Evolutionary conservation across 2,888 invertebrate genomes (phyloP), one percentile per base, ranked within the genome.

Genomic region (Tinea semifulvella): DNA sequence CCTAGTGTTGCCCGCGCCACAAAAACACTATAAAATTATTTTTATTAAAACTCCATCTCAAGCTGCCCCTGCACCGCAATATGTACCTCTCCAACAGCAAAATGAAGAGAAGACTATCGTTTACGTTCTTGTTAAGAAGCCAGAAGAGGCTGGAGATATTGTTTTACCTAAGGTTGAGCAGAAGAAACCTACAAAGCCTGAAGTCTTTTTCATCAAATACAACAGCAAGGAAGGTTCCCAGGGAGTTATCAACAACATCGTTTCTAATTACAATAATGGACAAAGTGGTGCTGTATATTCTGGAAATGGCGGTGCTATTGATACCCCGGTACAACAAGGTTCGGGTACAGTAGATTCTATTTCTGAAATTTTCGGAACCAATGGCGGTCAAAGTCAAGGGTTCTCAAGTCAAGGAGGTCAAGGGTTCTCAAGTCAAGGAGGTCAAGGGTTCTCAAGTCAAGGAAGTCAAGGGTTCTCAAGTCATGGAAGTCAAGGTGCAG

Each of bases 21-120:
- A 90, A 61, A 90, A 90, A 56, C 89, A 90, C 63, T 89, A 90
- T 82, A 90, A 90, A 63, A 89, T 91, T 55, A 89, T 91, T 64
- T 90, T 91, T 79, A 90, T 91, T 61, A 90, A 90, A 66, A 87
- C 90, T 7, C 90, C 90, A 42, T 81, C 85, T 25, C 82, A 85
- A 50, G 82, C 85, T 36, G 85, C 84, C 26, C 84, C 85, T 38
- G 84, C 85, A 25, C 88, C 86, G 2, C 89, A 89, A 49, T 69
- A 86, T 8, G 84, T 90, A 48, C 88, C 89, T 43, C 77, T 86
- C 6, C 84, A 85, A 53, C 84, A 84, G 49, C 89, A 88, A 57
- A 86, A 86, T 58, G 88, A 88, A 63, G 88, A 89, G 58, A 90
- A 90, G 68, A 90, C 90, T 10, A 83, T 90, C 50, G 89, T 90